Percentiles rank a stretch among this genome's conserved stretches.
Evolutionary conservation across 1,140 invertebrate genomes (phyloP).

Genomic region (Brachionus plicatilis): DNA sequence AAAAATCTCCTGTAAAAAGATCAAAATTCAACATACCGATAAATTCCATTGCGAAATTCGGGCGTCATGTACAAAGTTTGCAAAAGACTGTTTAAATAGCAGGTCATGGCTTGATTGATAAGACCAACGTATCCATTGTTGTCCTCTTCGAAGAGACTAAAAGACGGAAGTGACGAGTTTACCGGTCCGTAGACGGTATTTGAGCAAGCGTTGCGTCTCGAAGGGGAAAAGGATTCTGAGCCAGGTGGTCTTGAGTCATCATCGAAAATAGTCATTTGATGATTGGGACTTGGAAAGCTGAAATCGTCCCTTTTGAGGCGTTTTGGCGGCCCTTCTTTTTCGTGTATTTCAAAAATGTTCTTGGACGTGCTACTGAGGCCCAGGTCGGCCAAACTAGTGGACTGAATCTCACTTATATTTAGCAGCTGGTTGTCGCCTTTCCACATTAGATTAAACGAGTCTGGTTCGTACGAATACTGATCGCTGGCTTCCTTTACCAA

Average conservation of each 20-base stretch:
- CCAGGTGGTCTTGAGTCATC: not conserved
- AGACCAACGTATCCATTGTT: conserved; percentile 96
- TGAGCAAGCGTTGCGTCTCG: not conserved
- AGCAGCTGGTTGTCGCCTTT: conserved; percentile 43
- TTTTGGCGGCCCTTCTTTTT: conserved; percentile 45
- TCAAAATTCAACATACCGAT: conserved; percentile 59
- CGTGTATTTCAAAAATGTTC: conserved; percentile 40
- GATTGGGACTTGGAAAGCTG: conserved; percentile 42
- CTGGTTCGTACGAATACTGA: conserved; percentile 58
- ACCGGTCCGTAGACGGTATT: conserved; percentile 7
- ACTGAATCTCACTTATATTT: conserved; percentile 21
- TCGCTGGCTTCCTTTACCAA: conserved; percentile 59
- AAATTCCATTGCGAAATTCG: conserved; percentile 84
- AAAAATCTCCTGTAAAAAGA: not conserved
- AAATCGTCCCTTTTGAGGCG: not conserved
- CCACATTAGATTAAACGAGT: conserved; percentile 57
- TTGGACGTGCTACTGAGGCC: not conserved
- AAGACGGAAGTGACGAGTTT: not conserved
- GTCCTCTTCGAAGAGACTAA: conserved; percentile 60
- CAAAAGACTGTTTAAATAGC: conserved; percentile 98
- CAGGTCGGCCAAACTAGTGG: not conserved
- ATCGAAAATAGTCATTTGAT: not conserved
- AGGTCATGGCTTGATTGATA: conserved; percentile 99
- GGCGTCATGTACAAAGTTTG: conserved; percentile 94
- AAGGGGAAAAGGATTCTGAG: not conserved